These are phyloP conservation scores for Sebastes ruberrimus DNA, from an alignment of 2,797 vertebrate species.

Conservation along the genomic window DNA sequence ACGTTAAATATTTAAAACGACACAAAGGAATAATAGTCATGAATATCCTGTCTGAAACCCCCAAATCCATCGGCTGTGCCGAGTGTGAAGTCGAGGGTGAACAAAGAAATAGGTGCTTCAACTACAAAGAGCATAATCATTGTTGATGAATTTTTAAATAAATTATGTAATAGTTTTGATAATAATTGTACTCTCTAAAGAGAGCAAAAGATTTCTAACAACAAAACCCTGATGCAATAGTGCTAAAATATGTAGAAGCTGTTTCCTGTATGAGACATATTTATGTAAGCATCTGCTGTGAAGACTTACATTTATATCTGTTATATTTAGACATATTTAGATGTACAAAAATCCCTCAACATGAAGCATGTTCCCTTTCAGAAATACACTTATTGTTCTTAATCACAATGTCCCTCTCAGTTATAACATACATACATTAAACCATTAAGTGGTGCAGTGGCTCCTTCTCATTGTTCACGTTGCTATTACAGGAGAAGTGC, in stretches of 20 bases:
- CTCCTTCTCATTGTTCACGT: slow-evolving; percentile 62
- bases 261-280: slow-evolving; percentile 17
- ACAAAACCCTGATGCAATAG: slow-evolving; percentile 21
- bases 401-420: slow-evolving; percentile 14
- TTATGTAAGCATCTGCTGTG: slow-evolving; percentile 35
- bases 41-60: not conserved
- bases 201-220: not conserved
- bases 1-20: slow-evolving; percentile 19
- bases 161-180: not conserved
- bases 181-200: not conserved
- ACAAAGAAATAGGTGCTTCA: not conserved
- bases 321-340: not conserved
- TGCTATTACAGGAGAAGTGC: slow-evolving; percentile 69
- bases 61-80: not conserved
- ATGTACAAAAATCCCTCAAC: not conserved
- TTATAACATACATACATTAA: slow-evolving; percentile 65
- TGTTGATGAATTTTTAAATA: not conserved
- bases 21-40: not conserved
- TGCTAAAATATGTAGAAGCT: slow-evolving; percentile 25
- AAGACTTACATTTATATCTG: not conserved
- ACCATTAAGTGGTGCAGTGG: slow-evolving; percentile 52
- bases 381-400: slow-evolving; percentile 20
- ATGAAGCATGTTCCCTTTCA: slow-evolving; percentile 14
- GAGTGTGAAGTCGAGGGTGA: slow-evolving; percentile 15
- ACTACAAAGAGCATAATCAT: slow-evolving; percentile 5